A percentile compares a stretch with the other conserved stretches of the same genome.
Conservation (phyloP, 2,797 vertebrate genomes). For the Mus spretus region DNA sequence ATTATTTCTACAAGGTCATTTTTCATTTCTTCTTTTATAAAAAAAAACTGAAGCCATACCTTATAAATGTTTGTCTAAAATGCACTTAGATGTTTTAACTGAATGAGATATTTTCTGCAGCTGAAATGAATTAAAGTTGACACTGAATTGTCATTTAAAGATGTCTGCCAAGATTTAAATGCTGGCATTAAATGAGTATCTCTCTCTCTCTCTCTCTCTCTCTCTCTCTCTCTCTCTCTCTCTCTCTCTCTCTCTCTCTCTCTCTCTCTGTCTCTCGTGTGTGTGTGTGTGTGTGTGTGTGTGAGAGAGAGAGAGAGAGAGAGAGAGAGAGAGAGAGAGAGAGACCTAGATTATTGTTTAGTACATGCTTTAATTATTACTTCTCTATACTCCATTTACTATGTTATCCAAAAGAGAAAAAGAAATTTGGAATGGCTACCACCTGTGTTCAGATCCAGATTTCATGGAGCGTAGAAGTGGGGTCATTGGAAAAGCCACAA, state of each 20-base stretch:
- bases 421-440: neutral
- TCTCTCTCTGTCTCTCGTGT: too few species aligned
- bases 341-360: neutral
- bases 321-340: neutral
- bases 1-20: slow-evolving; percentile 10
- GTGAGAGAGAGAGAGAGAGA: neutral
- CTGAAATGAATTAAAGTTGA: slow-evolving; percentile 44
- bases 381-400: neutral
- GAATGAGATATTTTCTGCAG: slow-evolving; percentile 9
- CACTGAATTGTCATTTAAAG: slow-evolving; percentile 12
- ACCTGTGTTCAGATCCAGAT: neutral
- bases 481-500: too few species aligned
- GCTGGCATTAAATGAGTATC: neutral
- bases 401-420: neutral
- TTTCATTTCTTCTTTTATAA: slow-evolving; percentile 12
- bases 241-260: too few species aligned
- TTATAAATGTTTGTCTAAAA: slow-evolving; percentile 28
- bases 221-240: neutral
- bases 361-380: neutral
- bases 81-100: neutral
- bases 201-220: too few species aligned
- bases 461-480: neutral
- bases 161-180: slow-evolving; percentile 18
- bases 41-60: neutral
- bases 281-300: neutral